These are phyloP conservation scores for Entosphenus tridentatus DNA, from an alignment of 2,113 vertebrate genomes.

Conservation along the genomic window DNA sequence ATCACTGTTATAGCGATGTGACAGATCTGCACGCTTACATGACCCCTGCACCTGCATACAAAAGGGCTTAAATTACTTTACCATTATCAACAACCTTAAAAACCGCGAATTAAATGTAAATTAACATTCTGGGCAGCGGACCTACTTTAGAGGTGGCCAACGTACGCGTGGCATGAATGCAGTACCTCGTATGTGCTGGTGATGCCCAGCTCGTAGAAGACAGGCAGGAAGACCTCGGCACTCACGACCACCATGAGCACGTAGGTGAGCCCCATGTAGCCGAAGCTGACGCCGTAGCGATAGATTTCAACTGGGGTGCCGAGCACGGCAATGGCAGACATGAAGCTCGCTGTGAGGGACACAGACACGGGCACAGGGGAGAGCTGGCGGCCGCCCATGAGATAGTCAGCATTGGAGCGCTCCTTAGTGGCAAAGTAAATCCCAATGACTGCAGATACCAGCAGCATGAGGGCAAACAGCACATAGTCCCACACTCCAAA, in stretches of 20 bases:
- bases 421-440: conserved; percentile 45
- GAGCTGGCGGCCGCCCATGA: conserved; percentile 54
- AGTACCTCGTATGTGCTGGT: conserved; percentile 64
- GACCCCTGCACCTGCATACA: too few relatives aligned
- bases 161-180: too few relatives aligned
- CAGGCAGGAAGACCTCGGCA: conserved; percentile 60
- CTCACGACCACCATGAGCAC: conserved; percentile 30
- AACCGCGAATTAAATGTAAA: too few relatives aligned
- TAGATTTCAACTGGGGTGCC: conserved; percentile 66
- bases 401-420: conserved; percentile 25
- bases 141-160: too few relatives aligned
- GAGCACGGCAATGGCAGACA: conserved; percentile 74
- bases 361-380: conserved; percentile 46
- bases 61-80: too few relatives aligned
- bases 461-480: conserved; percentile 53
- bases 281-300: conserved; percentile 36
- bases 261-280: conserved; percentile 36
- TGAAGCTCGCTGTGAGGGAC: conserved; percentile 76
- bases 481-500: conserved; percentile 58
- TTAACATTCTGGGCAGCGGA: too few relatives aligned
- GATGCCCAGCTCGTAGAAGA: conserved; percentile 66
- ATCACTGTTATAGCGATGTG: too few relatives aligned
- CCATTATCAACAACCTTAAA: too few relatives aligned
- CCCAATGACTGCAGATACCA: conserved; percentile 49
- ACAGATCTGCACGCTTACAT: too few relatives aligned